These are phyloP conservation scores for Amia ocellicauda DNA, from an alignment of 2,113 vertebrate genomes.

Conservation along the genomic window DNA sequence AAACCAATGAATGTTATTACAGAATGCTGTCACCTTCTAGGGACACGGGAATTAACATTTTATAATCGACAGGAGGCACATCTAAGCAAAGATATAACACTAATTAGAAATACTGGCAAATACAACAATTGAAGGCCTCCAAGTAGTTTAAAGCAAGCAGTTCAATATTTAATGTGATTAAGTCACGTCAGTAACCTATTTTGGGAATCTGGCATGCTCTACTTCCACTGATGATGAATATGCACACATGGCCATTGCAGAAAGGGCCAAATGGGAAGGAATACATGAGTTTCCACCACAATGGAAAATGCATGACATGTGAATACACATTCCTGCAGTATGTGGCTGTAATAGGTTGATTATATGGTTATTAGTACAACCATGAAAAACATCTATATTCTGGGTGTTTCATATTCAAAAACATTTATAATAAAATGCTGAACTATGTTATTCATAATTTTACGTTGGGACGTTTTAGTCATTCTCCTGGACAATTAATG, in stretches of 20 bases:
- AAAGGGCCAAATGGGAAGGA: background rate
- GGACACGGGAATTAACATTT: constrained; percentile 10
- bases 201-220: constrained; percentile 20
- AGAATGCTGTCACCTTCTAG: constrained; percentile 6
- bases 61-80: background rate
- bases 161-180: constrained; percentile 53
- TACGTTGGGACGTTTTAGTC: too few relatives aligned
- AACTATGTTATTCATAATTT: too few relatives aligned
- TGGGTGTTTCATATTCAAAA: too few relatives aligned
- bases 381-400: too few relatives aligned
- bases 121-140: constrained; percentile 24
- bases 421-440: too few relatives aligned
- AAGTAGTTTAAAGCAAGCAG: constrained; percentile 43
- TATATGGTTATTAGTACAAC: too few relatives aligned
- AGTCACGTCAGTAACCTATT: constrained; percentile 45
- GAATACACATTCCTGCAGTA: too few relatives aligned
- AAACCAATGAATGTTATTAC: too few relatives aligned
- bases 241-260: constrained; percentile 4
- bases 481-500: too few relatives aligned
- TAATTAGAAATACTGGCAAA: constrained; percentile 22
- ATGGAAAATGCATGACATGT: too few relatives aligned
- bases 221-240: constrained; percentile 8
- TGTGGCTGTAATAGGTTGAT: too few relatives aligned
- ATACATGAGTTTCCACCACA: too few relatives aligned
- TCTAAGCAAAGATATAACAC: background rate